These are phyloP conservation scores for Cheirogaleus major DNA, from an alignment of 2,797 vertebrate genomes.

Conservation along the genomic window DNA sequence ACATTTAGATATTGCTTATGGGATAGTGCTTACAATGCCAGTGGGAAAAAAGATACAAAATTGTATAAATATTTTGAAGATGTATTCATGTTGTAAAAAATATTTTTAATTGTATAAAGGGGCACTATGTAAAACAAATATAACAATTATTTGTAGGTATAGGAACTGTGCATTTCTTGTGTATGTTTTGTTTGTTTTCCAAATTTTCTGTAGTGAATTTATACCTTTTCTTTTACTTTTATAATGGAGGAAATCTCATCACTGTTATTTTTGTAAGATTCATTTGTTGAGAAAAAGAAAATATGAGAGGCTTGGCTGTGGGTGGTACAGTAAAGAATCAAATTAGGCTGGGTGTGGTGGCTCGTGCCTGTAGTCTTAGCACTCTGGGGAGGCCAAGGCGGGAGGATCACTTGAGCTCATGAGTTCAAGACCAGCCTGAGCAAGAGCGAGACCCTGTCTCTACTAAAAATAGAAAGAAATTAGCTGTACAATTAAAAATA, in stretches of 20 bases:
- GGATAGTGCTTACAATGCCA: not conserved
- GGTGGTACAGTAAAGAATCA: not conserved
- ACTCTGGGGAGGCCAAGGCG: too few relatives aligned
- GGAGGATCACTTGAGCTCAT: too few relatives aligned
- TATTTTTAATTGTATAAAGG: not conserved
- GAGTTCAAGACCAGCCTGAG: too few relatives aligned
- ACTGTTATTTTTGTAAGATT: conserved; percentile 20
- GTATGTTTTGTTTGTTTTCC: not conserved
- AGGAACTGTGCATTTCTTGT: not conserved
- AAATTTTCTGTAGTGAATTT: conserved; percentile 32
- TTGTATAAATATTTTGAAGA: not conserved
- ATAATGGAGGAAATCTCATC: not conserved
- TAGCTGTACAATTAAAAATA: too few relatives aligned
- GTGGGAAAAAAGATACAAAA: not conserved
- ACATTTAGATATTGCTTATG: not conserved
- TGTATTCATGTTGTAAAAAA: too few relatives aligned
- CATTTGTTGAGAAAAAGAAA: conserved; percentile 19
- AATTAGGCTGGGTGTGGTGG: not conserved
- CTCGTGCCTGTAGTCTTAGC: too few relatives aligned
- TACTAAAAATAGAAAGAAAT: too few relatives aligned
- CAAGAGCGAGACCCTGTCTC: too few relatives aligned
- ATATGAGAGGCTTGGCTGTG: not conserved
- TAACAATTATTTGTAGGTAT: not conserved
- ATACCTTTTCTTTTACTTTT: conserved; percentile 15
- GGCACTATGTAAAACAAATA: not conserved